A percentile compares a stretch with the other conserved stretches of the same genome.
Conservation (phyloP, 2,113 vertebrate species). For the Copsychus sechellarum region DNA sequence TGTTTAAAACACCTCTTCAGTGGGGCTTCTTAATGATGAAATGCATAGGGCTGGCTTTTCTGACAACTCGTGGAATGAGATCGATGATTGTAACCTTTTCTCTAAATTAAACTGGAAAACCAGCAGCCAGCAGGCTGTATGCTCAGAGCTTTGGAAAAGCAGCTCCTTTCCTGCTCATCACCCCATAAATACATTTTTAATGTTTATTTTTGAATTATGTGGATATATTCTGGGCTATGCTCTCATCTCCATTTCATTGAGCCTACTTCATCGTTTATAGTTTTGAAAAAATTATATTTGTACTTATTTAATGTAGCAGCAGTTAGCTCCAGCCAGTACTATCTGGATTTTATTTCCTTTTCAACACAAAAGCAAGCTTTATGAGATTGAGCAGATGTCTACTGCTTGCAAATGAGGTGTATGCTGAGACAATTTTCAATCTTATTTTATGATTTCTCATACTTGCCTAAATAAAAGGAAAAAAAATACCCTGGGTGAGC, state of each 20-base stretch:
- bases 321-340: background rate
- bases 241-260: background rate
- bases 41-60: background rate
- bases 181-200: background rate
- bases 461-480: background rate
- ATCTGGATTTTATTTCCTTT: background rate
- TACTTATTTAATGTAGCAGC: background rate
- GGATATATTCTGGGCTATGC: background rate
- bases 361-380: background rate
- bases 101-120: constrained; percentile 6
- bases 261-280: background rate
- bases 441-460: background rate
- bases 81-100: constrained; percentile 41
- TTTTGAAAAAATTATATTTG: background rate
- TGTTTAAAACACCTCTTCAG: background rate
- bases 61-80: background rate
- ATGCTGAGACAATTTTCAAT: background rate
- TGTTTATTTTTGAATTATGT: background rate
- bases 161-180: background rate
- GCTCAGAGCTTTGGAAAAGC: background rate
- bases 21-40: background rate
- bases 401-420: background rate
- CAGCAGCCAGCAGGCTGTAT: background rate
- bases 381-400: background rate
- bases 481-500: background rate